Base-by-base conservation (phyloP, 2,113 vertebrate genomes). In the Cranoglanis bouderius region DNA sequence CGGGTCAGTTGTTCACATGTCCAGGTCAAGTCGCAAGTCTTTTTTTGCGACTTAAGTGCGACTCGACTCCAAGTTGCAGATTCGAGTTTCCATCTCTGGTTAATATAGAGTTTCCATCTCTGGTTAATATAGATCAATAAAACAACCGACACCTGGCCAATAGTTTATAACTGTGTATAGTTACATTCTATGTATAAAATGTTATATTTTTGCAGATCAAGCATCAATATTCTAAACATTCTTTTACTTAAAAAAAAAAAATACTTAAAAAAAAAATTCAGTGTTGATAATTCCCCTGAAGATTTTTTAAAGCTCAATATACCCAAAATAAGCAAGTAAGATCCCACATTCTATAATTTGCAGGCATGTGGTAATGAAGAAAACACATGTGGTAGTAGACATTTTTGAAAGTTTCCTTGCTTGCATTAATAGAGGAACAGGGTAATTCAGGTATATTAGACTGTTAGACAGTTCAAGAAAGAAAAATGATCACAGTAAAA, bases 401-500 rank as follows among this genome's bases (percentile, higher is more conserved):
- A 87, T 82, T 53, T 87, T 67, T 82, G 43, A 19, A 82, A 46
- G 26, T 21, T 67, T 82, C 12, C 38, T 75, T n/a, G 26, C 10
- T 72, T 63, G 46, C 32, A 83, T 70, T 49, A 74, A 49, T n/a
- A 61, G 63, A 49, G 49, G 14, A 49, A 40, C 19, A 21, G 32
- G 74, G 5, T 32, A 63, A 80, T 88, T 77, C 70, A 86, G 70
- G 84, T 72, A 75, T 74, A 75, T 88, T 61, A 43, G 57, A 38
- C 49, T 40, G 32, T 13, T 59, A 83, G n/a, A 82, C n/a, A 24
- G 81, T 53, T 81, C 3, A 82, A 13, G 4, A 61, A 24, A 83
- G 32, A 59, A 26, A 83, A 83, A 83, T 83, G 35, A 1, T 83
- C 5, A 59, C 21, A 35, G 21, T 55, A 51, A 80, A 80, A 51